These are phyloP conservation scores for Spicauda simplicius DNA, from an alignment of 2,888 invertebrate species.

Conservation along the genomic window DNA sequence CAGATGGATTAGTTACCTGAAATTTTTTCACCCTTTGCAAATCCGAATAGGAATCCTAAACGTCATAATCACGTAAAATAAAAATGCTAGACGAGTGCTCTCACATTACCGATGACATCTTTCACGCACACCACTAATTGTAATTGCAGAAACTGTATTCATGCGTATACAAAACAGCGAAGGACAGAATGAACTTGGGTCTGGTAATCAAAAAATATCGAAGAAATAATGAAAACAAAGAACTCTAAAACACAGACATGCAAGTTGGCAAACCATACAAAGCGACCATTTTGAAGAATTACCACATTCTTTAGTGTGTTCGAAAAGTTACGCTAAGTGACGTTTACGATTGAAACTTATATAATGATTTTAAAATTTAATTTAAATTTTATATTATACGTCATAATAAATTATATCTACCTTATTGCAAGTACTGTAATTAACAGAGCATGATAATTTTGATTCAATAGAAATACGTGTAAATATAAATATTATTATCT, in stretches of 20 bases:
- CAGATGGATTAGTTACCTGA: constrained; percentile 61
- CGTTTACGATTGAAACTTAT: constrained; percentile 51
- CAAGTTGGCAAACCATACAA: constrained; percentile 87
- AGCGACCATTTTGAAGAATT: constrained; percentile 91
- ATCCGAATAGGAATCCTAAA: constrained; percentile 66
- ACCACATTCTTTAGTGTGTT: constrained; percentile 87
- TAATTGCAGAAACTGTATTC: constrained; percentile 52
- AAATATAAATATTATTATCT: neutral
- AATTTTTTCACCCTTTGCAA: constrained; percentile 63
- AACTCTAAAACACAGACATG: constrained; percentile 82
- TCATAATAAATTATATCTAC: neutral
- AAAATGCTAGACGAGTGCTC: constrained; percentile 75
- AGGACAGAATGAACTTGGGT: constrained; percentile 54
- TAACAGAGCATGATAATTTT: neutral
- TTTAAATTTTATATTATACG: neutral
- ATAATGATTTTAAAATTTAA: neutral
- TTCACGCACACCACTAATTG: constrained; percentile 64
- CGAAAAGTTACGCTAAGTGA: constrained; percentile 64
- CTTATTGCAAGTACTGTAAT: neutral
- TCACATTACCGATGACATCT: constrained; percentile 85
- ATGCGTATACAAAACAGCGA: constrained; percentile 53
- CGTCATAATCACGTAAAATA: constrained; percentile 77
- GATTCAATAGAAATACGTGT: neutral
- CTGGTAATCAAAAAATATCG: constrained; percentile 55
- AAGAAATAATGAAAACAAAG: constrained; percentile 79